Evolutionary conservation across 35 echinoderm and acorn worm species (phyloP).

Genomic region (Apostichopus parvimensis): DNA sequence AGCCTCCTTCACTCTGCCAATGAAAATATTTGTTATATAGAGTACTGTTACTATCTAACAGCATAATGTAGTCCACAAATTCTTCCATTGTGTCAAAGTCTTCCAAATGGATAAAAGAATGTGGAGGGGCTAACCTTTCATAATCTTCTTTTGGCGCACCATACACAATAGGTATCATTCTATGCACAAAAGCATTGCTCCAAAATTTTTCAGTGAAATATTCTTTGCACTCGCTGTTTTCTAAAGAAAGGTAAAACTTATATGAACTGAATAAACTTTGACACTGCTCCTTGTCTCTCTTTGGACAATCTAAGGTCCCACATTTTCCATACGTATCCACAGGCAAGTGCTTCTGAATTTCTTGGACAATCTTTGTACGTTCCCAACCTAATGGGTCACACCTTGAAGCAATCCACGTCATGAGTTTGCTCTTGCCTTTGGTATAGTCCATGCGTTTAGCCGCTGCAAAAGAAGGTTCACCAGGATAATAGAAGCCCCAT

Average conservation of each 20-base stretch:
- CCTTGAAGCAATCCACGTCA: conserved; percentile 71
- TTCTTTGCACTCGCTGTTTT: conserved; percentile 58
- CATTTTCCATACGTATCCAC: conserved; percentile 58
- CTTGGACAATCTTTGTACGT: conserved; percentile 42
- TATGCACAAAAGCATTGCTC: conserved; percentile 35
- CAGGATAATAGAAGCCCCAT: conserved; percentile 52
- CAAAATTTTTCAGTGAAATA: conserved; percentile 67
- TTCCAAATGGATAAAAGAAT: conserved; percentile 58
- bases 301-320: conserved; percentile 56
- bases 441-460: conserved; percentile 48
- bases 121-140: conserved; percentile 37
- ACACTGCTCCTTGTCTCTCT: conserved; percentile 19
- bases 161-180: conserved; percentile 58
- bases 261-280: conserved; percentile 25
- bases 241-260: conserved; percentile 58
- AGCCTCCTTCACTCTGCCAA: conserved; percentile 32
- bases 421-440: conserved; percentile 48
- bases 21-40: conserved; percentile 56
- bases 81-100: conserved; percentile 58
- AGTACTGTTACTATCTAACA: conserved; percentile 42
- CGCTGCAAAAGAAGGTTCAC: conserved; percentile 28
- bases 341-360: conserved; percentile 43
- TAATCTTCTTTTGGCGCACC: conserved; percentile 56
- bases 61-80: conserved; percentile 54
- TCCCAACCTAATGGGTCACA: conserved; percentile 65